Evolutionary conservation across 2,113 vertebrate species (phyloP).

Genomic region (Sigmodon hispidus): DNA sequence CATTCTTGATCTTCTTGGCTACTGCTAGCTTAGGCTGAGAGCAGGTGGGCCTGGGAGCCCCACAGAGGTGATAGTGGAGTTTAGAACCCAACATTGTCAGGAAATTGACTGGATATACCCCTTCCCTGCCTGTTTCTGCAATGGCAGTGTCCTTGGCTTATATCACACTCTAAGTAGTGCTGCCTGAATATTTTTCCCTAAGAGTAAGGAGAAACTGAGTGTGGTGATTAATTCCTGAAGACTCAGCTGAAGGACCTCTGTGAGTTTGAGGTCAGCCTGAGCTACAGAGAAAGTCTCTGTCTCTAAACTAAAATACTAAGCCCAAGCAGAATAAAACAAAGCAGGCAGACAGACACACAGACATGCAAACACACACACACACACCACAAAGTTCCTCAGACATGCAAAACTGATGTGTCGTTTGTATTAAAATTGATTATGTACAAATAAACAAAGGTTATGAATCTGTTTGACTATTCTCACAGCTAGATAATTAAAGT

Average conservation of each 20-base stretch:
- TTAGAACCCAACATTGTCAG: neutral
- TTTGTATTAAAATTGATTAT: conserved; percentile 56
- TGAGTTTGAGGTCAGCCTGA: neutral
- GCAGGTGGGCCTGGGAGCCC: neutral
- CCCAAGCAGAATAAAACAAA: neutral
- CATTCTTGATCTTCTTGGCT: neutral
- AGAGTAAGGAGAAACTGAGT: neutral
- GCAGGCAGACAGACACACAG: neutral
- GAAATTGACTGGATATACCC: neutral
- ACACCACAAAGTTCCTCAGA: neutral
- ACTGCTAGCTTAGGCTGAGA: neutral
- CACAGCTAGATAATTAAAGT: neutral
- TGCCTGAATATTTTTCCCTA: neutral
- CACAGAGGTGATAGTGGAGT: neutral
- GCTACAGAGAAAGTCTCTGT: neutral
- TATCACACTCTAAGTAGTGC: neutral
- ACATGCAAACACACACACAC: neutral
- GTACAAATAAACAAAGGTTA: conserved; percentile 18
- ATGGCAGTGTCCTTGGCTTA: neutral
- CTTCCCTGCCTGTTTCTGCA: neutral
- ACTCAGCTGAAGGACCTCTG: neutral
- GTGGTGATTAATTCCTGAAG: neutral
- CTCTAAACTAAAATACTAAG: neutral
- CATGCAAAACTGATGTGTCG: neutral
- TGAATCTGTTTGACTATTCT: neutral